Evolutionary conservation across 2,113 vertebrate genomes (phyloP), one percentile per base, ranked within the genome.

Genomic region (Gila orcuttii): DNA sequence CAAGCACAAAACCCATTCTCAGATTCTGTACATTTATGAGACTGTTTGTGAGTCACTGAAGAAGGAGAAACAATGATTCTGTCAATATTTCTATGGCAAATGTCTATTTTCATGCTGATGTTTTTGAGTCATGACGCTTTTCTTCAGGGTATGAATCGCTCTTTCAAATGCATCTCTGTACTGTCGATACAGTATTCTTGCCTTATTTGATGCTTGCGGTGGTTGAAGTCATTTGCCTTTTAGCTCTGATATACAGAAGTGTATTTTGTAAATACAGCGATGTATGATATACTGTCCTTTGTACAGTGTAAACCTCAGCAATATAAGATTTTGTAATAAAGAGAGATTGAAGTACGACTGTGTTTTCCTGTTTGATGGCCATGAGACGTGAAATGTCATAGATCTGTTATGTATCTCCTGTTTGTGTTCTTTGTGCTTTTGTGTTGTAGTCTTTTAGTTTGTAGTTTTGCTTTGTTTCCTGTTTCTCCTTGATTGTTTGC

Each of bases 201-300:
- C 97, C 97, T 98, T 98, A 96, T 95, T 95, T 95, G 95, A 95
- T 94, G 94, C 94, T 96, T 96, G 96, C 94, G 95, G 93, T 96
- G 94, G 94, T 94, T 95, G 92, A 95, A 95, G 96, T 87, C 75
- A 90, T 93, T 96, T 94, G 96, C 96, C 97, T 96, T 96, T 95
- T 92, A 94, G 95, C 93, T 95, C 93, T 95, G 94, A 96, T 95
- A 94, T 93, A 93, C 95, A 96, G 94, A 96, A 94, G 90, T 93
- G 94, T 91, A 90, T 93, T 96, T 94, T 97, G 97, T 97, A 96
- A 93, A 97, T 96, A 97, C 89, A 94, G 93, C 92, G 93, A 87
- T 91, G 92, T 91, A 94, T 93, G 93, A 94, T 94, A 93, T 92
- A 31, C 75, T 77, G 95, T 94, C 92, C 89, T 93, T 93, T 96